Evolutionary conservation across 2,113 vertebrate genomes (phyloP), one percentile per base, ranked within the genome.

Genomic region (Eptesicus fuscus): DNA sequence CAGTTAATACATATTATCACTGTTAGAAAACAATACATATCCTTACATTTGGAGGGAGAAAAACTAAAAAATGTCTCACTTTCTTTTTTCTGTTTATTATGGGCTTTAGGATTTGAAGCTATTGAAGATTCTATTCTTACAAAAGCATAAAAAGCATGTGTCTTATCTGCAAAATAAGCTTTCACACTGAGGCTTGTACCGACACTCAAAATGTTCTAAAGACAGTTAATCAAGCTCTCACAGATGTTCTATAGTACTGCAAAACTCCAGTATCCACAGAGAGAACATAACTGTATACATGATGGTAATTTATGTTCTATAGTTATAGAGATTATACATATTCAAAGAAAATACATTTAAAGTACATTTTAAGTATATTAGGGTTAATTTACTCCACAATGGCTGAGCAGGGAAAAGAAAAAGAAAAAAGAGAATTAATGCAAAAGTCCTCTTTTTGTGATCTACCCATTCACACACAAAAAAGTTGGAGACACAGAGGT

Each of bases 1-100:
- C 10, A 61, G 59, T 61, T 47, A 9, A 35, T 12, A 20, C 1
- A 32, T 18, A 93, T 61, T 79, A 74, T 88, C 63, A 83, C 28
- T 49, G 16, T 74, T 30, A 89, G 40, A 42, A 77, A 71, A 94
- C 44, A 96, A 78, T 44, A 80, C 79, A 95, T 65, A 88, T 32
- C 35, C 77, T 83, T 70, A 53, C 22, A 37, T 61, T 17, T 49
- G 14, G 12, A 67, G 18, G 30, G 14, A 92, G 20, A 40, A 22
- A 69, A 92, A 87, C 37, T 74, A 83, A 65, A 92, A 91, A 79
- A 56, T 59, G 4, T 40, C 71, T 77, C 63, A 35, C 35, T 73
- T 95, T 88, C 40, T 37, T 25, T 93, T 88, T 87, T 61, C 18
- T 96, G 67, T 95, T 94, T 70, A 85, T 42, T 70, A 51, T 3